phyloP scores from a whole-genome alignment of 2,888 invertebrate genomes.

The Tetragnatha montana region DNA sequence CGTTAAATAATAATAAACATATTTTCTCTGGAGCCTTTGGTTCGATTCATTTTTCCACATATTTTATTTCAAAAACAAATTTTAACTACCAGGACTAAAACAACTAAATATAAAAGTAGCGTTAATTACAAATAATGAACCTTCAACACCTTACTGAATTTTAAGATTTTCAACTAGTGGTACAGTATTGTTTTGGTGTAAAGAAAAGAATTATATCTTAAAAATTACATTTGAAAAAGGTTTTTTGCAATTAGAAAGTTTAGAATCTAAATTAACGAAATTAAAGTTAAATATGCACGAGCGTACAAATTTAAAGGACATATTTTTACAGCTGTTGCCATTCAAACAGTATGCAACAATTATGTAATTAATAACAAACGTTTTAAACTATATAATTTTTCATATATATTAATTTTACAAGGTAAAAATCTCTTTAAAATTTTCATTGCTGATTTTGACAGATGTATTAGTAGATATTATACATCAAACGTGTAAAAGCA shows the following conservation, averaged over 20 bases:
- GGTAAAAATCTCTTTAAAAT: background rate
- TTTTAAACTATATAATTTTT: background rate
- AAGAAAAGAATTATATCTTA: background rate
- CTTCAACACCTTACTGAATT: constrained; percentile 22
- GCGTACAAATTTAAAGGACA: too few species aligned
- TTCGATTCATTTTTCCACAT: background rate
- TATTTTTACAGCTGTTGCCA: too few species aligned
- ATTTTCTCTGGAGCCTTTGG: background rate
- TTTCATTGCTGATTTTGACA: background rate
- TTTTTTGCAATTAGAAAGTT: background rate
- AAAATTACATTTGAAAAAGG: background rate
- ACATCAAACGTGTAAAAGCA: background rate
- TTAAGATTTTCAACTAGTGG: constrained; percentile 23
- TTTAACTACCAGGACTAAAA: background rate
- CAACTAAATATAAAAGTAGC: background rate
- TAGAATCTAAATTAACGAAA: background rate
- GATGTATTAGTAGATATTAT: background rate
- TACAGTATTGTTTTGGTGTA: constrained; percentile 14
- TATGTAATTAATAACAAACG: background rate
- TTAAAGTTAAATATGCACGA: too few species aligned
- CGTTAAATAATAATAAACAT: background rate
- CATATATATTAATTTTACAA: background rate
- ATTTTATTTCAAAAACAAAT: background rate
- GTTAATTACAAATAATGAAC: constrained; percentile 7
- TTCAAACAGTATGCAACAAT: background rate